Evolutionary conservation across 2,113 vertebrate genomes (phyloP), one percentile per base, ranked within the genome.

Genomic region (Campylorhamphus procurvoides): DNA sequence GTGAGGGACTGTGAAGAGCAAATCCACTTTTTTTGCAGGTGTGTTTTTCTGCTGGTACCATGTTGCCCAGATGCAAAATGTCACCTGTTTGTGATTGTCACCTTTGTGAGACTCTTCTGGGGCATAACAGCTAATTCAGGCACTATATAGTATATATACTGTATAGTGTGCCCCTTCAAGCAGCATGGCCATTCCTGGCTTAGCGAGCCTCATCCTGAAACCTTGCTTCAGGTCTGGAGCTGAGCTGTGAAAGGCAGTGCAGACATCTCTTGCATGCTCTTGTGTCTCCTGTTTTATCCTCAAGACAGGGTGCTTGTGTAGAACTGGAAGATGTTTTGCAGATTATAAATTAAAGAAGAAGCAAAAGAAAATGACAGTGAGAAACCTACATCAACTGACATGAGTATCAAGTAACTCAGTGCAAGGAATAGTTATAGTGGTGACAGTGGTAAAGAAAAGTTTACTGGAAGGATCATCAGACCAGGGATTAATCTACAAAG

Each of bases 151-250:
- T 10, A 33, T 40, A 40, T 40, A 40, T 40, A 40, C 40, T 40
- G 40, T 40, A 6, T 24, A 33, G 46, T 10, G 33, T 64, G 37
- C 3, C 19, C 28, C 33, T 46, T 25, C 1, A 7, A 33, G 71
- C 1, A 0, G 8, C 1, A 0, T 10, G 59, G 44, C 52, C 22
- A 0, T 23, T 60, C n/a, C 59, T 55, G 46, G 8, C 46, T 78
- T 46, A 28, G 3, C 27, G 0, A 2, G 20, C 31, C 31, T 29
- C 7, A 7, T 33, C 73, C 27, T 29, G 59, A 67, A 58, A 31
- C 14, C 33, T 37, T 74, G 67, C 6, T 42, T 73, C 18, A 37
- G 35, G 20, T 42, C 47, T 46, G 37, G 68, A 63, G 42, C 29
- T 68, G 20, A 29, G 17, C 28, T 55, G 35, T 33, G 42, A 46